Evolutionary conservation across 92 coral and sea anemone genomes (phyloP), one percentile per base, ranked within the genome.

Genomic region (Palythoa grandis): DNA sequence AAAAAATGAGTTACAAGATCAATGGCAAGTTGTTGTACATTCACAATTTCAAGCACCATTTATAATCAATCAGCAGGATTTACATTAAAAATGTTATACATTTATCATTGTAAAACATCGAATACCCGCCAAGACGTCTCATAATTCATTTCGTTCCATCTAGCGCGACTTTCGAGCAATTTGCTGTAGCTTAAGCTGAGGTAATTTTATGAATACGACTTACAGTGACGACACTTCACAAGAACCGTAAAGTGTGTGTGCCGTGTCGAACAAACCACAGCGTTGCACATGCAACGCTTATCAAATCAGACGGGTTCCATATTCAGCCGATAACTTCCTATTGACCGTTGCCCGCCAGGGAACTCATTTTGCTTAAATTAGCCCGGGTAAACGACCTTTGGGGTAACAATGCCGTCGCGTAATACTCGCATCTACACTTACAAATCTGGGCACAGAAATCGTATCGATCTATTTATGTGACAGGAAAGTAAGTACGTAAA

Each of bases 171-270:
- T 65, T 38, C 38, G 63, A 22, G 68, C 38, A 65, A 48, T 54
- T 63, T 67, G 52, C 56, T 50, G 13, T 15, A 50, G 73, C 43
- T 47, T 80, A 67, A 6, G 54, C 25, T 67, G 16, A 37, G 39
- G 80, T 56, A 56, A 52, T 52, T 76, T 60, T 40, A n/a, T 37
- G 74, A 50, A 80, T 52, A 80, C 40, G 6, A 58, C 47, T 80
- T 80, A 80, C 19, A 66, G 58, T 80, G 65, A 80, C 74, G 66
- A 80, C 85, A 48, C 60, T 80, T 80, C 57, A 65, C 23, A 48
- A 66, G 63, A 80, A 52, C 85, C 63, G 74, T 80, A 66, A 80
- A 80, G 66, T 39, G 43, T 40, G 72, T 65, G 11, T 66, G 85
- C 22, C 74, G 60, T 60, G 50, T 61, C 61, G 85, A 65, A 80